Base-by-base conservation (phyloP, 2,888 invertebrate species). In the Orchesella flavescens region DNA sequence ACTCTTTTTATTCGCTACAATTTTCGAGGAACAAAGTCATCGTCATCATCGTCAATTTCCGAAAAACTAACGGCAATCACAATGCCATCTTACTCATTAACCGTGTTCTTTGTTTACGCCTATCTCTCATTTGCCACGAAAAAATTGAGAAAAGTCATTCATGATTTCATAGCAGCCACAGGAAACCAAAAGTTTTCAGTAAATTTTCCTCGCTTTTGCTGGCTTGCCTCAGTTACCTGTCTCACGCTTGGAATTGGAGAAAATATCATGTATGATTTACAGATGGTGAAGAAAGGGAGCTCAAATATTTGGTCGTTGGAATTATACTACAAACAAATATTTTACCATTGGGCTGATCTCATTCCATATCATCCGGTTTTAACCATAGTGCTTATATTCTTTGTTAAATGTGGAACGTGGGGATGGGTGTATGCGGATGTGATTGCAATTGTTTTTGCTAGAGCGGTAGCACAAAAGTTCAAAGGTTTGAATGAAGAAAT, bases 371-470 rank as follows among this genome's bases (percentile, higher is more conserved):
- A 79, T 57, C 72, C 72, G 17, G 9, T 79, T 15, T 9, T 65
- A 21, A 65, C 23, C 10, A 3, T 55, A 1, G 34, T 72, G 7
- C 72, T 46, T 23, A 34, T 65, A 5, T 44, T 66, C n/a, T 43
- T 72, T 12, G 34, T 79, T 4, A 79, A 79, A 53, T 55, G 53
- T 21, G 79, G 79, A 15, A 79, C 79, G 0, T 79, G 72, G 72
- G 79, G 72, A 0, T 79, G 79, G 79, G 79, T 79, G 0, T 79
- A 65, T n/a, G 13, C 5, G 0, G 69, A 69, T 21, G 46, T 53
- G 4, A 49, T 69, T 12, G 53, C 53, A 9, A 69, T 69, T 3
- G 46, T 46, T 17, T 10, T 69, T 3, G 17, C 49, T 9, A 17
- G 53, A 46, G 69, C 69, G 1, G 15, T 69, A 7, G 7, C 69